Evolutionary conservation across 2,888 invertebrate genomes (phyloP).

Genomic region (Polymixis flavicincta): DNA sequence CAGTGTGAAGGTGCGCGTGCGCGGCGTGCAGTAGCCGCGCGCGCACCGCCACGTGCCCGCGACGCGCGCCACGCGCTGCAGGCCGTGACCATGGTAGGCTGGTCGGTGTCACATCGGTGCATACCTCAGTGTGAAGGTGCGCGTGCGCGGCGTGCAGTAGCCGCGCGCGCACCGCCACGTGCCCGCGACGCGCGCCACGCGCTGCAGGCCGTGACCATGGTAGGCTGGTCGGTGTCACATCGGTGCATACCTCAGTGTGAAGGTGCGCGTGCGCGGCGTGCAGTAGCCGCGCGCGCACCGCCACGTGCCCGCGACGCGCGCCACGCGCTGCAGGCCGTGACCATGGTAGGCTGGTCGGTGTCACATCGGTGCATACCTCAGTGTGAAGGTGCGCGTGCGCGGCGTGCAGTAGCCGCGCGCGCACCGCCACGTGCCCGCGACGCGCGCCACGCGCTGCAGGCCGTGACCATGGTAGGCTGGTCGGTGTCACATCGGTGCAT

Average conservation of each 20-base stretch:
- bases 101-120: too few relatives aligned
- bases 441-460: slow-evolving; percentile 65
- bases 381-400: slow-evolving; percentile 77
- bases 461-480: too few relatives aligned
- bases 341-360: too few relatives aligned
- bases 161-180: slow-evolving; percentile 70
- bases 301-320: slow-evolving; percentile 69
- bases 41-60: slow-evolving; percentile 70
- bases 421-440: slow-evolving; percentile 71
- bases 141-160: slow-evolving; percentile 72
- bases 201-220: too few relatives aligned
- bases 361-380: slow-evolving; percentile 53
- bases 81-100: too few relatives aligned
- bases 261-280: slow-evolving; percentile 74
- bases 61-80: slow-evolving; percentile 66
- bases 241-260: slow-evolving; percentile 69
- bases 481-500: too few relatives aligned
- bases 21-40: slow-evolving; percentile 70
- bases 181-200: slow-evolving; percentile 68
- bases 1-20: slow-evolving; percentile 75
- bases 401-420: slow-evolving; percentile 67
- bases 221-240: too few relatives aligned
- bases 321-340: slow-evolving; percentile 63
- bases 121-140: slow-evolving; percentile 74
- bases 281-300: slow-evolving; percentile 69